A percentile compares a stretch with the other conserved stretches of the same genome.
Evolutionary conservation across 2,888 invertebrate genomes (phyloP).

Genomic region (Marronus borbonicus): DNA sequence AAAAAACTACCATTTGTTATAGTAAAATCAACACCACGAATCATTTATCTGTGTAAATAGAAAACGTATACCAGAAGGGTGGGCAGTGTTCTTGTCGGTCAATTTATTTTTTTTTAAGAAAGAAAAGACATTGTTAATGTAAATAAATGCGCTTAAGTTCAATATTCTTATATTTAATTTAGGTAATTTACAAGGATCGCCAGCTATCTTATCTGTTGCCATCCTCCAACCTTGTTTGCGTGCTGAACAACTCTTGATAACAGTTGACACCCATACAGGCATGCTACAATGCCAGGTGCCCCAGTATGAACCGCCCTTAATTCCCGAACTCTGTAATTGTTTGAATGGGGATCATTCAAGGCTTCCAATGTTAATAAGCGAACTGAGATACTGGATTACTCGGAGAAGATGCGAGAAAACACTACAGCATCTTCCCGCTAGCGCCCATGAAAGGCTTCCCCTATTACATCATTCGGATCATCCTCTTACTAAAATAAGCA

Average conservation of each 20-base stretch:
- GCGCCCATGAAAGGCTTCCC: slow-evolving; percentile 88
- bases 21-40: too few relatives aligned
- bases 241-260: slow-evolving; percentile 92
- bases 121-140: too few relatives aligned
- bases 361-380: slow-evolving; percentile 79
- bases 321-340: slow-evolving; percentile 86
- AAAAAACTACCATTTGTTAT: too few relatives aligned
- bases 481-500: slow-evolving; percentile 81
- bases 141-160: neutral
- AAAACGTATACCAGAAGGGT: too few relatives aligned
- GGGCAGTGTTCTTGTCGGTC: too few relatives aligned
- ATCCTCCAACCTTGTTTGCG: slow-evolving; percentile 91
- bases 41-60: too few relatives aligned
- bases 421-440: slow-evolving; percentile 92
- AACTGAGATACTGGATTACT: slow-evolving; percentile 88
- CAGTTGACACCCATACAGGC: slow-evolving; percentile 96
- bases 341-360: slow-evolving; percentile 83
- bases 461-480: slow-evolving; percentile 87
- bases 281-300: slow-evolving; percentile 93
- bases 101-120: too few relatives aligned
- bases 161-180: slow-evolving; percentile 55
- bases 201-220: slow-evolving; percentile 92
- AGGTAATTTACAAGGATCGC: slow-evolving; percentile 92
- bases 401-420: slow-evolving; percentile 95
- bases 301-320: slow-evolving; percentile 88